Percentiles rank a stretch among this genome's conserved stretches.
These are phyloP conservation scores for Tenebrio molitor DNA, from an alignment of 1,140 invertebrate species.

Conservation along the genomic window DNA sequence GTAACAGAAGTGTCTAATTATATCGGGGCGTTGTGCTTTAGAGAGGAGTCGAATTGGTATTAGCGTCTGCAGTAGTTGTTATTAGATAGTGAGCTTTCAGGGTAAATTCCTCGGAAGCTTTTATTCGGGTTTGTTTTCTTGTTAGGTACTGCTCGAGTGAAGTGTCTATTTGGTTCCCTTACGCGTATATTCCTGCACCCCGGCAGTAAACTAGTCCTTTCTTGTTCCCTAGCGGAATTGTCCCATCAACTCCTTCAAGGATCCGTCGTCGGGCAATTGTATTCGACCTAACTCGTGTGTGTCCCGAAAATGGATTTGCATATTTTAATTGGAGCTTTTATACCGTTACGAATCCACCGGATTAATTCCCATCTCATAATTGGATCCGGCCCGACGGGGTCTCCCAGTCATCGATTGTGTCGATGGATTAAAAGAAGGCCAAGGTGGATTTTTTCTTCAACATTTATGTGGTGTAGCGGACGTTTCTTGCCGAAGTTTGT, in stretches of 20 bases:
- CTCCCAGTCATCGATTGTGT: neutral
- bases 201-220: conserved; percentile 3
- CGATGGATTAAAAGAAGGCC: neutral
- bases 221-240: neutral
- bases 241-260: neutral
- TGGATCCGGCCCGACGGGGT: neutral
- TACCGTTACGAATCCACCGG: neutral
- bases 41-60: too few species aligned
- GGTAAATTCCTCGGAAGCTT: conserved; percentile 20
- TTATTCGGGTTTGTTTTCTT: conserved; percentile 16
- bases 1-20: neutral
- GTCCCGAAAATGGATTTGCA: conserved; percentile 16
- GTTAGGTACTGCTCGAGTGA: neutral
- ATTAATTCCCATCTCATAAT: conserved; percentile 18
- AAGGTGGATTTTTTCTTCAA: neutral
- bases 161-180: conserved; percentile 3
- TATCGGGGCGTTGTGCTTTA: too few species aligned
- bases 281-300: neutral
- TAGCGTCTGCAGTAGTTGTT: too few species aligned
- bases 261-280: conserved; percentile 4
- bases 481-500: conserved; percentile 14
- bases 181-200: neutral
- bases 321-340: conserved; percentile 26
- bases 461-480: conserved; percentile 1
- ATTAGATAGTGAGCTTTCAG: neutral